Evolutionary conservation across 2,113 vertebrate genomes (phyloP), one percentile per base, ranked within the genome.

Genomic region (Prinia subflava): DNA sequence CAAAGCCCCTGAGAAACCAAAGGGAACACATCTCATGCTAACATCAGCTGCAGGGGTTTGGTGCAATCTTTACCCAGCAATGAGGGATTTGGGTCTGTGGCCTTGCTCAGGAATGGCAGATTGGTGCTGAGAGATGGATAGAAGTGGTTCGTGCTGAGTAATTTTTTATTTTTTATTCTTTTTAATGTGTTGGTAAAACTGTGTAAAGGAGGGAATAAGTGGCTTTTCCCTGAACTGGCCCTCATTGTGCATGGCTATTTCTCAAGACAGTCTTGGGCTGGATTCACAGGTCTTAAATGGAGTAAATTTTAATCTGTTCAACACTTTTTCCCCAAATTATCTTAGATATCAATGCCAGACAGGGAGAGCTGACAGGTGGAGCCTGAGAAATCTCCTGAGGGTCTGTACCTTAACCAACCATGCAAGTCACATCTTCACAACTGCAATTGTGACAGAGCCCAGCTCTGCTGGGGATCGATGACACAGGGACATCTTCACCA

Each of bases 381-480:
- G 17, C 33, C 41, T 53, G 49, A 74, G 47, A 67, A 56, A 52
- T 10, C 20, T 77, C 39, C 71, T 87, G 23, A 57, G 31, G 41
- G 30, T 85, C 75, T 49, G 22, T 41, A 5, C 41, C 30, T 67
- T 52, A 74, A 63, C 30, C 13, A 82, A 42, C 19, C 67, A 24
- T 12, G 30, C 44, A 44, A 21, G 22, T 33, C 42, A 15, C 1
- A 1, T 14, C 82, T 76, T 63, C 82, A 39, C 22, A 57, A 11
- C n/a, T 42, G 23, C 62, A 56, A 0, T 59, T 57, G 12, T 3
- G 5, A 33, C 49, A 80, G 60, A 91, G 14, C 31, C 37, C 73
- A 42, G 0, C 50, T 7, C 18, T 55, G 39, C 23, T 80, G 46
- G 42, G 46, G 23, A 28, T 10, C 0, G 0, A 23, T 42, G 83